Conservation (phyloP, 2,888 invertebrate genomes). For the Polydrusus cervinus region DNA sequence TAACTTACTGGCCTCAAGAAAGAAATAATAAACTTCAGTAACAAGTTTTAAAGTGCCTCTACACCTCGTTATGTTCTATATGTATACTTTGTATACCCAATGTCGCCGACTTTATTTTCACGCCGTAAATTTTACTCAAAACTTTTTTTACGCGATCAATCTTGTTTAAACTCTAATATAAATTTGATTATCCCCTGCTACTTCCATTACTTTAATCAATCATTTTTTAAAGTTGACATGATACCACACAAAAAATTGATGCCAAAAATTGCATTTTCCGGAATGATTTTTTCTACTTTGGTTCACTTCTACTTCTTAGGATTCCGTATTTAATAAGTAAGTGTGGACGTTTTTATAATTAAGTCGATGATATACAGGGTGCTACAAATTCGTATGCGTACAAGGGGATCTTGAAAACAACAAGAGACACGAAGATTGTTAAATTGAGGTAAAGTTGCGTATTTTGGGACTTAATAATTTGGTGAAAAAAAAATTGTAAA, state of each 20-base stretch:
- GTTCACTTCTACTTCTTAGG: no score
- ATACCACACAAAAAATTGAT: not conserved
- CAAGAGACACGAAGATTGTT: no score
- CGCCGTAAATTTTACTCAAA: not conserved
- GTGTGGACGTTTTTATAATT: no score
- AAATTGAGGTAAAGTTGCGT: no score
- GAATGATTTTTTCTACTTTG: no score
- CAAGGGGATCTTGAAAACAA: no score
- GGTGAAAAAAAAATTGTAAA: no score
- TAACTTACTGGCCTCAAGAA: not conserved
- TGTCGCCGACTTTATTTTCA: not conserved
- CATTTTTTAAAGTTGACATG: not conserved
- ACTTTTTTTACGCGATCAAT: slow-evolving; percentile 11
- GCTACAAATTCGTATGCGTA: no score
- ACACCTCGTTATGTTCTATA: not conserved
- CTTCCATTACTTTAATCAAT: slow-evolving; percentile 11
- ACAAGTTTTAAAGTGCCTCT: not conserved
- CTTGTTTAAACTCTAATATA: slow-evolving; percentile 23
- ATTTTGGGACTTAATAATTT: no score
- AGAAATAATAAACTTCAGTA: not conserved
- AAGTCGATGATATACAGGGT: no score
- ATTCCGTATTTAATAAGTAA: no score
- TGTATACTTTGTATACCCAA: not conserved
- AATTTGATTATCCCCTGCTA: not conserved
- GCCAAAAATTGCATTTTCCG: no score